Percentiles rank a stretch among this genome's conserved stretches.
Evolutionary conservation across 1,140 invertebrate genomes (phyloP).

Genomic region (Bicyclus anynana): DNA sequence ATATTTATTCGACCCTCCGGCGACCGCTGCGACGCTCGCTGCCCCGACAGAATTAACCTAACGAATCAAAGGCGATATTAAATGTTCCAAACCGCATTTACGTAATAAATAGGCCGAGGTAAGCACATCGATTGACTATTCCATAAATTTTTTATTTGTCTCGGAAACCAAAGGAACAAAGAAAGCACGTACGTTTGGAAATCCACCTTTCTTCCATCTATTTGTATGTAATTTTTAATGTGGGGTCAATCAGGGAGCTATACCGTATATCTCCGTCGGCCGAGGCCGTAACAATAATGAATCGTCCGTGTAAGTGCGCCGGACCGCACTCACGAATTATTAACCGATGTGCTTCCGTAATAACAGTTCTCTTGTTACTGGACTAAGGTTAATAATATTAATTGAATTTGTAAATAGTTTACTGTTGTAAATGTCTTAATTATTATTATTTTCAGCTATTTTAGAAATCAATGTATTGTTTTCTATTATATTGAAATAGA

Average conservation of each 20-base stretch:
- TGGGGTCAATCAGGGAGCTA: conserved; percentile 75
- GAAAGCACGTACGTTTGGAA: conserved; percentile 58
- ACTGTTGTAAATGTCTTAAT: background rate
- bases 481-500: too few relatives aligned
- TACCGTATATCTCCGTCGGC: conserved; percentile 67
- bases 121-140: conserved; percentile 46
- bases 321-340: conserved; percentile 67
- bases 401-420: background rate
- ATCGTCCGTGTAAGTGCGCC: conserved; percentile 62
- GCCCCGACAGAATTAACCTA: conserved; percentile 67
- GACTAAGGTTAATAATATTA: background rate
- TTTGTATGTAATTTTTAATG: conserved; percentile 77
- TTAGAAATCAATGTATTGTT: too few relatives aligned
- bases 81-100: conserved; percentile 37
- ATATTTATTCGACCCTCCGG: conserved; percentile 77
- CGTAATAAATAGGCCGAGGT: conserved; percentile 34
- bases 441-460: too few relatives aligned
- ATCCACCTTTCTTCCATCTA: conserved; percentile 59
- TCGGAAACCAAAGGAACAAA: conserved; percentile 59
- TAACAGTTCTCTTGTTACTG: conserved; percentile 26
- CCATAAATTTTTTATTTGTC: conserved; percentile 62
- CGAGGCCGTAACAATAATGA: conserved; percentile 72
- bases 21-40: conserved; percentile 53
- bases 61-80: conserved; percentile 65
- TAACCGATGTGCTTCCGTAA: conserved; percentile 54